phyloP scores from a whole-genome alignment of 2,888 invertebrate species.

The Hirtodrosophila alboralis region DNA sequence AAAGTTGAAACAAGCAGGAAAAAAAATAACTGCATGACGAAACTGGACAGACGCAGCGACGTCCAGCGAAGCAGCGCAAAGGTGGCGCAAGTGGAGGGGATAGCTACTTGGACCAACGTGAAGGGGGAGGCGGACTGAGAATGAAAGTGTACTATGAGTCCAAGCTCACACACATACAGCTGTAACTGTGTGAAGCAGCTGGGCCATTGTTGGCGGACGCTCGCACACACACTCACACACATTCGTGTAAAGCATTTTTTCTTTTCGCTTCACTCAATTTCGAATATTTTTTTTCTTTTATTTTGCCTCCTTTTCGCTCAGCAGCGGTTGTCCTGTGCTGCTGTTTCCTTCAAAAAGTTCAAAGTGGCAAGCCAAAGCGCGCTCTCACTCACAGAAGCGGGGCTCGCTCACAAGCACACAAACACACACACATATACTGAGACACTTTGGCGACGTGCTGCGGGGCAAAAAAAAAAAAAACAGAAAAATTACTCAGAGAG shows the following conservation, averaged over 20 bases:
- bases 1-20: conserved; percentile 60
- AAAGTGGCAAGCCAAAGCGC: conserved; percentile 73
- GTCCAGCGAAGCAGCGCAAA: conserved; percentile 40
- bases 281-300: conserved; percentile 66
- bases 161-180: conserved; percentile 36
- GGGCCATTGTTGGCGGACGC: conserved; percentile 71
- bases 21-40: conserved; percentile 59
- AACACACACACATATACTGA: conserved; percentile 47
- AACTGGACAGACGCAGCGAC: conserved; percentile 76
- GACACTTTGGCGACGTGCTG: conserved; percentile 72
- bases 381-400: conserved; percentile 61
- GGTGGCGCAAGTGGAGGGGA: conserved; percentile 22
- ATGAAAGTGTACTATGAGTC: conserved; percentile 74
- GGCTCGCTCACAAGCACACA: conserved; percentile 37
- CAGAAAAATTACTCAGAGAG: conserved; percentile 65
- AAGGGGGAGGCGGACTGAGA: conserved; percentile 58
- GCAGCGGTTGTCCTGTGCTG: conserved; percentile 46
- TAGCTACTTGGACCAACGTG: conserved; percentile 40
- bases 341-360: conserved; percentile 79
- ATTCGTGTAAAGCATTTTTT: conserved; percentile 64
- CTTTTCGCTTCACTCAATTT: conserved; percentile 78
- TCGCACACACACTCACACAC: conserved; percentile 41
- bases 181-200: conserved; percentile 44
- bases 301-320: conserved; percentile 68
- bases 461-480: conserved; percentile 50